Conservation (phyloP, 2,888 invertebrate species). For the Ligdia adustata region DNA sequence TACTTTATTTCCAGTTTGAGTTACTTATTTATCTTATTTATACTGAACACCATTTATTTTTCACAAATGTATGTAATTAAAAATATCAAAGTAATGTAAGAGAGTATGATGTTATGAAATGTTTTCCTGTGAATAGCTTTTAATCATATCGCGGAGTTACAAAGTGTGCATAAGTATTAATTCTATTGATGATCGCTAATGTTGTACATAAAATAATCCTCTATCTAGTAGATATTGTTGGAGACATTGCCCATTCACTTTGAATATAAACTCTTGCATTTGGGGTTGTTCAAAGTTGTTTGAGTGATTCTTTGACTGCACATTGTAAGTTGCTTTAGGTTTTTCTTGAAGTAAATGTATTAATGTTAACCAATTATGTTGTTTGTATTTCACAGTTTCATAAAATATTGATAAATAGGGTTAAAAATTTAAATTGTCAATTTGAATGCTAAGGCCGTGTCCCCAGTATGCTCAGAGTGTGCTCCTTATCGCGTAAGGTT, state of each 20-base stretch:
- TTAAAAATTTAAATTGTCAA: too few species aligned
- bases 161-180: slow-evolving; percentile 44
- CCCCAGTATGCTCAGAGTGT: too few species aligned
- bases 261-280: slow-evolving; percentile 5
- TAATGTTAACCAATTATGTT: slow-evolving; percentile 60
- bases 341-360: slow-evolving; percentile 72
- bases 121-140: slow-evolving; percentile 24
- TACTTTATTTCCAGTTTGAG: not conserved
- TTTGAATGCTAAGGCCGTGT: too few species aligned
- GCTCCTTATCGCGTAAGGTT: too few species aligned
- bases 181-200: slow-evolving; percentile 40
- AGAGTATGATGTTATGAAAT: slow-evolving; percentile 18
- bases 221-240: slow-evolving; percentile 48
- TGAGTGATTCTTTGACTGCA: slow-evolving; percentile 27
- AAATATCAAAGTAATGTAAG: slow-evolving; percentile 13
- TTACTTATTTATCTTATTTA: slow-evolving; percentile 9
- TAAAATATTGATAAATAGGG: too few species aligned
- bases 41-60: not conserved
- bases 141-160: slow-evolving; percentile 18
- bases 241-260: slow-evolving; percentile 9
- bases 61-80: slow-evolving; percentile 9
- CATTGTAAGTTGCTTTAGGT: slow-evolving; percentile 72
- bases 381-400: slow-evolving; percentile 33
- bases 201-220: slow-evolving; percentile 61
- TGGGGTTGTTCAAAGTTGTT: slow-evolving; percentile 5